Evolutionary conservation across 2,888 invertebrate species (phyloP).

Genomic region (Chamaedrilus cognettii): DNA sequence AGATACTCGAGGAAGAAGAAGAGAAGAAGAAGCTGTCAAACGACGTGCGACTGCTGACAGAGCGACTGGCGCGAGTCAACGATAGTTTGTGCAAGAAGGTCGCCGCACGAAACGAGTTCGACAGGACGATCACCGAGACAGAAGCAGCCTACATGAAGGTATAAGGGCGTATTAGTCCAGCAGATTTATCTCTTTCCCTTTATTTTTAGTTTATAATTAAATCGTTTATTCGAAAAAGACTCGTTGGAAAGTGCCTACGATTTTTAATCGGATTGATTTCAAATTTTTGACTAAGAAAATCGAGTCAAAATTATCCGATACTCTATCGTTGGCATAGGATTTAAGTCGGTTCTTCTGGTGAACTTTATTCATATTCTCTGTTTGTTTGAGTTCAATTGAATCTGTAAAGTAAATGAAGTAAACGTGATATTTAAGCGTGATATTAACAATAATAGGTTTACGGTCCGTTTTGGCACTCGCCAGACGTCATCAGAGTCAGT

Average conservation of each 20-base stretch:
- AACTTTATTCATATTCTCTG: too few species aligned
- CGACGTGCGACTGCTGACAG: conserved; percentile 57
- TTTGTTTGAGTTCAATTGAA: too few species aligned
- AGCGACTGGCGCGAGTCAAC: conserved; percentile 58
- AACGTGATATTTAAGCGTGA: too few species aligned
- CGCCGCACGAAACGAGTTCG: conserved; percentile 58
- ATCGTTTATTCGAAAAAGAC: background rate
- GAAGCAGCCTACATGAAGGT: conserved; percentile 61
- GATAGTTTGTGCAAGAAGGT: conserved; percentile 59
- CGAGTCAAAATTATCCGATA: too few species aligned
- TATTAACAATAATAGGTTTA: too few species aligned
- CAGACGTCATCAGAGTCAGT: too few species aligned
- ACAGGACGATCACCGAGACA: conserved; percentile 59
- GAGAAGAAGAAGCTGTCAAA: conserved; percentile 59
- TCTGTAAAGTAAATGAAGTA: too few species aligned
- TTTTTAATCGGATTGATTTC: too few species aligned
- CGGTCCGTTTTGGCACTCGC: too few species aligned
- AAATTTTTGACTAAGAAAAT: too few species aligned
- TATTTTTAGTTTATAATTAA: background rate
- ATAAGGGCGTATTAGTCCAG: conserved; percentile 7
- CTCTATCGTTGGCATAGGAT: too few species aligned
- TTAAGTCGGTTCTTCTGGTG: too few species aligned
- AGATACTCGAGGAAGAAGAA: conserved; percentile 58
- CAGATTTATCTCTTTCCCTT: background rate
- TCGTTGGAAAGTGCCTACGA: background rate